Percentiles rank a stretch among this genome's conserved stretches.
These are phyloP conservation scores for Lycaena phlaeas DNA, from an alignment of 2,888 invertebrate species.

Conservation along the genomic window DNA sequence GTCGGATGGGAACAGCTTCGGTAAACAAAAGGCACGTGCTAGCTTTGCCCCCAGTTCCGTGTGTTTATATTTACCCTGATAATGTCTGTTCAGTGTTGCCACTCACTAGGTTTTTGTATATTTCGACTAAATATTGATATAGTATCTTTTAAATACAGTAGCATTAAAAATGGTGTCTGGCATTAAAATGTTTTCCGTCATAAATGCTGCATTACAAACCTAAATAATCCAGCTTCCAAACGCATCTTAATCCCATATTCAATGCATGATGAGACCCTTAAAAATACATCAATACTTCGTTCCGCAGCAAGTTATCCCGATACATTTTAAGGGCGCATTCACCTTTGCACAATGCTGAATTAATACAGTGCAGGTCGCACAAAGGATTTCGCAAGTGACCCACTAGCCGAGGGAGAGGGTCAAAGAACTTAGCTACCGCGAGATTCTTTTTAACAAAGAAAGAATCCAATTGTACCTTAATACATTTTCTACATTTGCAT, in stretches of 20 bases:
- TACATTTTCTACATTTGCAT: too few relatives aligned
- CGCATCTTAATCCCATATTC: too few relatives aligned
- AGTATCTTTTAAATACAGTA: too few relatives aligned
- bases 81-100: too few relatives aligned
- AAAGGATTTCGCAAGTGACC: conserved; percentile 30
- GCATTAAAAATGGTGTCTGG: too few relatives aligned
- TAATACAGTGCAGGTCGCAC: conserved; percentile 13
- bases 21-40: conserved; percentile 45
- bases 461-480: too few relatives aligned
- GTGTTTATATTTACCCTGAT: conserved; percentile 2
- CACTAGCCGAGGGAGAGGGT: conserved; percentile 43
- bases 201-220: too few relatives aligned
- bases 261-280: background rate
- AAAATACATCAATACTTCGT: background rate
- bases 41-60: conserved; percentile 5
- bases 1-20: conserved; percentile 10
- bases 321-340: conserved; percentile 8
- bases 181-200: too few relatives aligned
- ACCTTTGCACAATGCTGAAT: conserved; percentile 10
- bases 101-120: too few relatives aligned
- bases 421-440: conserved; percentile 34
- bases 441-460: background rate
- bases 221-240: too few relatives aligned
- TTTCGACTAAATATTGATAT: too few relatives aligned
- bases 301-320: background rate